These are phyloP conservation scores for Drosophila greeni DNA, from an alignment of 2,888 invertebrate species.

Conservation along the genomic window DNA sequence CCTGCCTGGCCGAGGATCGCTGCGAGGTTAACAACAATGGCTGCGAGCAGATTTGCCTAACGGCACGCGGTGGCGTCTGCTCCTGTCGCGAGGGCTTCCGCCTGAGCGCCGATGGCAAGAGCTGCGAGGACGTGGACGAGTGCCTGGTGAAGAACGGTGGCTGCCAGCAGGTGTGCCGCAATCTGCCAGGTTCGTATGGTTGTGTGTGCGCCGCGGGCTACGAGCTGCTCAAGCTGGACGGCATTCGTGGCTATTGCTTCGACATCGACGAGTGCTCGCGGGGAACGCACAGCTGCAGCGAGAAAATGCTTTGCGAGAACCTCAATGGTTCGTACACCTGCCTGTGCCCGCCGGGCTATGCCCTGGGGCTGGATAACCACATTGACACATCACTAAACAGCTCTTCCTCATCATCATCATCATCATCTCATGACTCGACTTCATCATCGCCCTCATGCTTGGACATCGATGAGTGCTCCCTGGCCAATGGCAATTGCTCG, in stretches of 20 bases:
- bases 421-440: slow-evolving; percentile 22
- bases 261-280: slow-evolving; percentile 81
- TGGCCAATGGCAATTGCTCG: slow-evolving; percentile 82
- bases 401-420: slow-evolving; percentile 4
- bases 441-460: slow-evolving; percentile 72
- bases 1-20: slow-evolving; percentile 79
- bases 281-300: slow-evolving; percentile 70
- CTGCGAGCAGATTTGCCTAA: slow-evolving; percentile 82
- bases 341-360: slow-evolving; percentile 79
- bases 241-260: slow-evolving; percentile 68
- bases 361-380: slow-evolving; percentile 68
- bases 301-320: slow-evolving; percentile 74
- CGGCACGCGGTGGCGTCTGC: slow-evolving; percentile 73
- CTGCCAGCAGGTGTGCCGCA: slow-evolving; percentile 79
- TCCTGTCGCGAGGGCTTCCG: slow-evolving; percentile 77
- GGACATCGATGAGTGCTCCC: slow-evolving; percentile 80
- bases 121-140: slow-evolving; percentile 81
- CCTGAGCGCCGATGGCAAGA: slow-evolving; percentile 78
- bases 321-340: slow-evolving; percentile 79
- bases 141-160: slow-evolving; percentile 79
- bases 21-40: slow-evolving; percentile 81
- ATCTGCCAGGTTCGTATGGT: slow-evolving; percentile 79
- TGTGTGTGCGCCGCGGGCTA: slow-evolving; percentile 80
- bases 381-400: slow-evolving; percentile 10
- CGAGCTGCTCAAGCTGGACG: slow-evolving; percentile 62